Base-by-base conservation (phyloP, 2,797 vertebrate genomes). In the Echiichthys vipera region DNA sequence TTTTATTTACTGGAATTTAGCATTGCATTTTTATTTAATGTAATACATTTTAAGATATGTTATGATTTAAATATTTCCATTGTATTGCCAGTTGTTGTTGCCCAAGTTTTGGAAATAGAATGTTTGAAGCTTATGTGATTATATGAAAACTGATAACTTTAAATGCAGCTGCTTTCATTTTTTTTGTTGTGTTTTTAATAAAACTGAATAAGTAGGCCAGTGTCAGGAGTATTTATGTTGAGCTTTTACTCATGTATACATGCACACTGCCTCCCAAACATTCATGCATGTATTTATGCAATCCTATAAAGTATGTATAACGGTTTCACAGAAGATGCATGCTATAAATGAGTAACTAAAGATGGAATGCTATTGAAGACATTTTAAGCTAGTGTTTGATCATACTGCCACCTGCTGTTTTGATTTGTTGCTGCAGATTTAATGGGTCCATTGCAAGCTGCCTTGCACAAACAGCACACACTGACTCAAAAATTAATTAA, bases 351-450 rank as follows among this genome's bases (percentile, higher is more conserved):
- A 40, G 12, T 2, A 40, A 17, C 36, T 68, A 18, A 42, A 8
- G 40, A 30, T 7, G 5, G n/a, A 43, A 24, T 56, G 58, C 5
- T 14, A 24, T 5, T 22, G 7, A 43, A 22, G 18, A 12, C 4
- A n/a, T 47, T 3, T 4, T 18, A 4, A 32, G 20, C 11, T 25
- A 39, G 2, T 20, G 54, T 84, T 82, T 71, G 74, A 61, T 64
- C 68, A 63, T 75, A 84, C 83, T 88, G 91, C 91, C 90, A 81
- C 68, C 91, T 92, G 66, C 74, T 89, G 92, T 53, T 34, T 37
- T 0, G 5, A 22, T 27, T 2, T 55, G 53, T 29, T 64, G 9
- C 13, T 66, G 18, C 32, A 65, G 37, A 10, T 40, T 54, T n/a
- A n/a, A 34, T 39, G 4, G 15, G 24, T 18, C n/a, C 5, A 22